Conservation (phyloP, 2,797 vertebrate species). For the Mus caroli region DNA sequence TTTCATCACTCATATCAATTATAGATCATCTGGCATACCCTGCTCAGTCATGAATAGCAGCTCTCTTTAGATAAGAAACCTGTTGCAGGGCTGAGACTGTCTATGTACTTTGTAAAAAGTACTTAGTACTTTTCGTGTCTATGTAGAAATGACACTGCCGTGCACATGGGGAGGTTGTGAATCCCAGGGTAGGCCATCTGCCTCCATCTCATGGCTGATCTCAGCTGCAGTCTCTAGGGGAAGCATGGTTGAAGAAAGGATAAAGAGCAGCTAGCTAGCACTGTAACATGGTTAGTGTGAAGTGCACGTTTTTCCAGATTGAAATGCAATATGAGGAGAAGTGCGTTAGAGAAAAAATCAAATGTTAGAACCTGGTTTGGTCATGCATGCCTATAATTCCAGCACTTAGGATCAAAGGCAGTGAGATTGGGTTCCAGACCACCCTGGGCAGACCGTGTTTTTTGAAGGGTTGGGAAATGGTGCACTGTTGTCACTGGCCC, state of each 20-base stretch:
- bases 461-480: neutral
- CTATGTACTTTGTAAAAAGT: neutral
- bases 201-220: neutral
- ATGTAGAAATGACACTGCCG: conserved; percentile 32
- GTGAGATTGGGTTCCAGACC: neutral
- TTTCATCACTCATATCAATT: conserved; percentile 55
- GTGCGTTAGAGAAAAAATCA: neutral
- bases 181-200: conserved; percentile 11
- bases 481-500: neutral
- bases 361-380: neutral
- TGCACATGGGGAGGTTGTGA: conserved; percentile 36
- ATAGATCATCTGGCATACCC: conserved; percentile 51
- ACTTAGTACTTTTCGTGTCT: too few relatives aligned
- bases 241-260: conserved; percentile 37
- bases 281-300: neutral
- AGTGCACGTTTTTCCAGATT: conserved; percentile 9
- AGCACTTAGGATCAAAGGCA: neutral
- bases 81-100: conserved; percentile 27
- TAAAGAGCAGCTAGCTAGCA: neutral
- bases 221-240: neutral
- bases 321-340: conserved; percentile 59
- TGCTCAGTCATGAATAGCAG: conserved; percentile 63
- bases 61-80: conserved; percentile 58
- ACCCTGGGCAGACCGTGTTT: neutral
- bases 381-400: neutral